Conservation (phyloP, 1,140 invertebrate species). For the Drosophila mayri region DNA sequence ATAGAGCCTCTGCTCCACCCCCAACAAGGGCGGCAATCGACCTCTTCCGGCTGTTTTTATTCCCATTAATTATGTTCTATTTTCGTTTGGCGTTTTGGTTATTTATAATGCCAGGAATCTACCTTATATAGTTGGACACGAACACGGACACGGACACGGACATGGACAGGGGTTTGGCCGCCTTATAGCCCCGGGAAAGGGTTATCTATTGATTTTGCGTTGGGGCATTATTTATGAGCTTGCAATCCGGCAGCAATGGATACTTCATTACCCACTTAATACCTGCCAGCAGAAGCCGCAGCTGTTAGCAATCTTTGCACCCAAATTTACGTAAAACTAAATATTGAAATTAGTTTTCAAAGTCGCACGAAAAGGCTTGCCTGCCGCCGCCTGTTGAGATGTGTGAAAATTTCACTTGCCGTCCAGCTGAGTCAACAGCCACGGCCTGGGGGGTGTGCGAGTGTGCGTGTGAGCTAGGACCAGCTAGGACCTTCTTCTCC, state of each 20-base stretch:
- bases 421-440: constrained; percentile 54
- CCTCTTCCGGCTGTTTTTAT: constrained; percentile 44
- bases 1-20: constrained; percentile 12
- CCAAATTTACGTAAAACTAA: constrained; percentile 27
- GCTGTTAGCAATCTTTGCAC: constrained; percentile 34
- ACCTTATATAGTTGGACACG: constrained; percentile 26
- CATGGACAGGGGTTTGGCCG: constrained; percentile 3
- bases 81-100: constrained; percentile 35
- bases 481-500: not conserved
- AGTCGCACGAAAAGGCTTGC: not conserved
- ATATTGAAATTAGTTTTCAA: constrained; percentile 56
- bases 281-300: constrained; percentile 11
- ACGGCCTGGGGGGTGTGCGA: too few species aligned
- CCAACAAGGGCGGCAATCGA: constrained; percentile 7
- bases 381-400: constrained; percentile 2
- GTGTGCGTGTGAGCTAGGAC: not conserved
- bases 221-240: constrained; percentile 27
- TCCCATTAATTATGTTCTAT: constrained; percentile 66
- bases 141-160: not conserved
- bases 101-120: constrained; percentile 36
- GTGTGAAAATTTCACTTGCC: constrained; percentile 56
- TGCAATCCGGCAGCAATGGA: constrained; percentile 20
- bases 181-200: not conserved
- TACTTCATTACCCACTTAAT: constrained; percentile 46
- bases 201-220: constrained; percentile 46